These are phyloP conservation scores for Chlorocebus sabaeus DNA, from an alignment of 2,113 vertebrate genomes.

Conservation along the genomic window DNA sequence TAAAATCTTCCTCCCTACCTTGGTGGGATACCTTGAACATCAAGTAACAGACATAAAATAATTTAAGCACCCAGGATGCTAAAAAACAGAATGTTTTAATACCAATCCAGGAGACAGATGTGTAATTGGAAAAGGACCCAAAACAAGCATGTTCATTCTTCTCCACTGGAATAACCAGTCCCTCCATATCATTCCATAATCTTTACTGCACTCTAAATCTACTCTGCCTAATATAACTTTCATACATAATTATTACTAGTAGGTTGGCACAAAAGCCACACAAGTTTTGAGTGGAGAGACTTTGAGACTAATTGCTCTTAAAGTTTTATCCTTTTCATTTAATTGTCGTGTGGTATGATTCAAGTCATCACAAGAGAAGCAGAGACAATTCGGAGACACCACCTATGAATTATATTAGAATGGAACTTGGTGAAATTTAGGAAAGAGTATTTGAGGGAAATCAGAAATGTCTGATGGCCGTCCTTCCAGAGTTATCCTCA, in stretches of 20 bases:
- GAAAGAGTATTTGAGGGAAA: neutral
- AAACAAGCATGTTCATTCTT: neutral
- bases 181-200: neutral
- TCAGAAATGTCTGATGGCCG: neutral
- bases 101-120: neutral
- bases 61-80: neutral
- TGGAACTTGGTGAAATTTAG: neutral
- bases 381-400: neutral
- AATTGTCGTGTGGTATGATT: neutral
- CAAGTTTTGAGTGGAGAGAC: neutral
- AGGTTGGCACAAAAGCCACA: neutral
- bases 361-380: neutral
- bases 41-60: conserved; percentile 18
- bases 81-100: neutral
- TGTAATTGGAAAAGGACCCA: neutral
- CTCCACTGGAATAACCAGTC: neutral
- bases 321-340: conserved; percentile 33
- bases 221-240: neutral
- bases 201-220: neutral
- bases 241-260: neutral
- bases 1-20: neutral
- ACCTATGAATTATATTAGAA: neutral
- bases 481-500: neutral
- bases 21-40: neutral
- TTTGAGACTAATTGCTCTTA: conserved; percentile 20